These are phyloP conservation scores for Sphecodes monilicornis DNA, from an alignment of 2,888 invertebrate genomes.

Conservation along the genomic window DNA sequence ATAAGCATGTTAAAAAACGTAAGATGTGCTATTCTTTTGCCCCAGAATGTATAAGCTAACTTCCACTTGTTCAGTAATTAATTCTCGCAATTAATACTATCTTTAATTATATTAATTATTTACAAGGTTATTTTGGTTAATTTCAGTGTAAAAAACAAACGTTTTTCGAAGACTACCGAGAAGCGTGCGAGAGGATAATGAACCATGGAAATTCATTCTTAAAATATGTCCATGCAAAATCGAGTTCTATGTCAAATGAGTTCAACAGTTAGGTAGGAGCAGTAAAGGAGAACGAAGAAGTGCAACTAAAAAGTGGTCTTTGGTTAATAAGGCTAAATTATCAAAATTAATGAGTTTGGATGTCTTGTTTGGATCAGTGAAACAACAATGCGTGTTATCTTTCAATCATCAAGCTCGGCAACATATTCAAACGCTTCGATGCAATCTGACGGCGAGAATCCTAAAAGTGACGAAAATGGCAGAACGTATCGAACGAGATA, in stretches of 20 bases:
- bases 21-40: no score
- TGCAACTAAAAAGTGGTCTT: background rate
- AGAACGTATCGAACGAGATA: constrained; percentile 45
- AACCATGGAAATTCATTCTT: constrained; percentile 37
- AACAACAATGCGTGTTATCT: constrained; percentile 55
- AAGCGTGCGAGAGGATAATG: constrained; percentile 37
- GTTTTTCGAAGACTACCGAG: constrained; percentile 58
- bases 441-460: constrained; percentile 32
- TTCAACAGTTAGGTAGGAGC: constrained; percentile 38
- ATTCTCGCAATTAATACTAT: no score
- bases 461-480: constrained; percentile 43
- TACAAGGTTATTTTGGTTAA: background rate
- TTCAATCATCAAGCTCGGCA: constrained; percentile 56
- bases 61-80: no score
- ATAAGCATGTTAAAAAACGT: no score
- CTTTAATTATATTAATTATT: background rate
- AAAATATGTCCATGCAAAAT: constrained; percentile 38
- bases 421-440: constrained; percentile 53
- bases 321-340: constrained; percentile 39
- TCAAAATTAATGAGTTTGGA: constrained; percentile 59
- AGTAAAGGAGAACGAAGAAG: background rate
- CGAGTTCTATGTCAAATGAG: constrained; percentile 26
- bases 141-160: constrained; percentile 63
- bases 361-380: constrained; percentile 55
- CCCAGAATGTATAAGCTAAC: no score